phyloP scores from a whole-genome alignment of 1,140 invertebrate genomes.

The Drosophila nannoptera region DNA sequence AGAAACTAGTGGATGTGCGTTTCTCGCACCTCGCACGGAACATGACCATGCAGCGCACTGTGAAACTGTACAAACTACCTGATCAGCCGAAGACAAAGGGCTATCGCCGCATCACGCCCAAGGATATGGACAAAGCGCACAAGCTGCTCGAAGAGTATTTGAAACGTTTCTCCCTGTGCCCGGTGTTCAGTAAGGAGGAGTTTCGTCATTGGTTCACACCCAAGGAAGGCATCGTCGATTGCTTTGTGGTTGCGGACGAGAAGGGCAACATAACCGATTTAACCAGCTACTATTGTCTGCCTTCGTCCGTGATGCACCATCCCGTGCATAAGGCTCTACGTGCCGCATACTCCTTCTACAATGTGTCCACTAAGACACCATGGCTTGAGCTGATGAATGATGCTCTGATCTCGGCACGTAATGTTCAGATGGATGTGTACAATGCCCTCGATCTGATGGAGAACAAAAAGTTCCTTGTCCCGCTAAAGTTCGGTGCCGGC shows the following conservation, averaged over 20 bases:
- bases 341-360: constrained; percentile 99
- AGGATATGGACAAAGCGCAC: constrained; percentile 90
- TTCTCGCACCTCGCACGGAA: constrained; percentile 98
- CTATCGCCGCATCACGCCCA: constrained; percentile 87
- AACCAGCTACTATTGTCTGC: constrained; percentile 98
- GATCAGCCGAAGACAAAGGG: constrained; percentile 90
- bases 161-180: constrained; percentile 93
- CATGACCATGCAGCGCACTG: constrained; percentile 99
- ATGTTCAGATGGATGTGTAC: constrained; percentile 98
- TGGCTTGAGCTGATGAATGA: constrained; percentile 97
- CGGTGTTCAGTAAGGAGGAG: constrained; percentile 94
- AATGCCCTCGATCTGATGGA: constrained; percentile 99
- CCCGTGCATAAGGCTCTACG: constrained; percentile 95
- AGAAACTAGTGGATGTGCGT: constrained; percentile 97
- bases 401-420: constrained; percentile 97
- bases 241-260: constrained; percentile 92
- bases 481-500: constrained; percentile 98
- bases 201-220: constrained; percentile 98
- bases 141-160: constrained; percentile 92
- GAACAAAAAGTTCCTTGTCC: constrained; percentile 96
- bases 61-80: constrained; percentile 97
- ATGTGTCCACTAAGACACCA: constrained; percentile 93
- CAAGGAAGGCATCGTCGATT: constrained; percentile 93
- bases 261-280: constrained; percentile 93
- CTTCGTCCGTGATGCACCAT: constrained; percentile 99